phyloP scores from a whole-genome alignment of 2,888 invertebrate species.

The Blera fallax region DNA sequence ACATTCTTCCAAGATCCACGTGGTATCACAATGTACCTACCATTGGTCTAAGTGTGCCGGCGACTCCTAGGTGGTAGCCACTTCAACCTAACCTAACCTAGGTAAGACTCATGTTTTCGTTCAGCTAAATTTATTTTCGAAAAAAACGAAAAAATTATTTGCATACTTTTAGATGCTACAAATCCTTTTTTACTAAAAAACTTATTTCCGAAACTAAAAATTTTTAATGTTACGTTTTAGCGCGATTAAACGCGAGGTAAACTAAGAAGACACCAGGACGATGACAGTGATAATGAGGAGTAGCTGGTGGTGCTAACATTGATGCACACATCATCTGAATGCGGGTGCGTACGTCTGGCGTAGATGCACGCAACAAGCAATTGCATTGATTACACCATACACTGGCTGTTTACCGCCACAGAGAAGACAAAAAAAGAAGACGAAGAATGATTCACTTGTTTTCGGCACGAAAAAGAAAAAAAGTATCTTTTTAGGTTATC shows the following conservation, averaged over 20 bases:
- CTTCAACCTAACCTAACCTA: too few relatives aligned
- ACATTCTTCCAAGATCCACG: too few relatives aligned
- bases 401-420: too few relatives aligned
- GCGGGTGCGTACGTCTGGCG: background rate
- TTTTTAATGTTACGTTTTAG: background rate
- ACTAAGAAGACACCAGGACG: background rate
- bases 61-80: too few relatives aligned
- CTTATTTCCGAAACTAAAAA: too few relatives aligned
- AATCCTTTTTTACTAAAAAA: too few relatives aligned
- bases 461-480: background rate
- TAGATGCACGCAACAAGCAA: slow-evolving; percentile 22
- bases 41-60: too few relatives aligned
- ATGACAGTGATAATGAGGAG: background rate
- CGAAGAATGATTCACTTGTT: slow-evolving; percentile 27
- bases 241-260: background rate
- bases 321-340: background rate
- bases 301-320: background rate
- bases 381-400: slow-evolving; percentile 10
- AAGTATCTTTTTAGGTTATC: background rate
- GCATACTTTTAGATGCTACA: too few relatives aligned
- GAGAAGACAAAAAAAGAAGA: background rate
- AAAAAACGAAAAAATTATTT: too few relatives aligned
- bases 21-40: too few relatives aligned
- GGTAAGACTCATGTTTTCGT: too few relatives aligned
- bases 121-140: too few relatives aligned